These are phyloP conservation scores for Lithophane semibrunnea DNA, from an alignment of 2,888 invertebrate species.

Conservation along the genomic window DNA sequence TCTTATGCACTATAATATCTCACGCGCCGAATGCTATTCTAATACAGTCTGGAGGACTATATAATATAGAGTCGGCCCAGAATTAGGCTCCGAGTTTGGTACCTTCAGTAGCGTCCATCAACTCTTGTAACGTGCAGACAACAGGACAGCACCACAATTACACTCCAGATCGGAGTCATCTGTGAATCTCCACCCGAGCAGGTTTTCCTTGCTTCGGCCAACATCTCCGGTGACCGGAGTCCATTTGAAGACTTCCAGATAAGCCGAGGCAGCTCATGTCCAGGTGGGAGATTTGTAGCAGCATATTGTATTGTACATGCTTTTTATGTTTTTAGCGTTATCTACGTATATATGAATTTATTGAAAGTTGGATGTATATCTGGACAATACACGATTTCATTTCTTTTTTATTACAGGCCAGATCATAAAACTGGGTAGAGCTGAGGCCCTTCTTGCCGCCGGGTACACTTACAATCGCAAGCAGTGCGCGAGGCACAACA, in stretches of 20 bases:
- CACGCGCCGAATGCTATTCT: too few species aligned
- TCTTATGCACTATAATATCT: too few species aligned
- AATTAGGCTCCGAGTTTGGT: not conserved
- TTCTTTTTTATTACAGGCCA: conserved; percentile 38
- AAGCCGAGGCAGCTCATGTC: not conserved
- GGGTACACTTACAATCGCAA: conserved; percentile 56
- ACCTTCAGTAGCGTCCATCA: not conserved
- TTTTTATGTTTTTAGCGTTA: not conserved
- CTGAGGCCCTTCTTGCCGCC: conserved; percentile 22
- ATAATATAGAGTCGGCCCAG: not conserved
- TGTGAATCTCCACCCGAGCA: too few species aligned
- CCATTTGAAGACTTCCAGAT: not conserved
- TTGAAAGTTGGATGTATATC: not conserved
- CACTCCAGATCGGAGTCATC: too few species aligned
- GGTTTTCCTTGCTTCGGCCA: not conserved
- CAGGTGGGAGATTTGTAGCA: not conserved
- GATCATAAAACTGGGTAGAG: conserved; percentile 34
- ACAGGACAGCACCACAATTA: too few species aligned
- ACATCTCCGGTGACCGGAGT: not conserved
- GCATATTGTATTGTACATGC: not conserved
- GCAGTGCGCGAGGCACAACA: conserved; percentile 22
- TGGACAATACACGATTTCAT: not conserved
- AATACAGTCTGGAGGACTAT: too few species aligned
- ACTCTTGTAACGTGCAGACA: too few species aligned
- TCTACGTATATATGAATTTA: not conserved